Evolutionary conservation across 1,140 invertebrate species (phyloP).

Genomic region (Meloidogyne hapla): DNA sequence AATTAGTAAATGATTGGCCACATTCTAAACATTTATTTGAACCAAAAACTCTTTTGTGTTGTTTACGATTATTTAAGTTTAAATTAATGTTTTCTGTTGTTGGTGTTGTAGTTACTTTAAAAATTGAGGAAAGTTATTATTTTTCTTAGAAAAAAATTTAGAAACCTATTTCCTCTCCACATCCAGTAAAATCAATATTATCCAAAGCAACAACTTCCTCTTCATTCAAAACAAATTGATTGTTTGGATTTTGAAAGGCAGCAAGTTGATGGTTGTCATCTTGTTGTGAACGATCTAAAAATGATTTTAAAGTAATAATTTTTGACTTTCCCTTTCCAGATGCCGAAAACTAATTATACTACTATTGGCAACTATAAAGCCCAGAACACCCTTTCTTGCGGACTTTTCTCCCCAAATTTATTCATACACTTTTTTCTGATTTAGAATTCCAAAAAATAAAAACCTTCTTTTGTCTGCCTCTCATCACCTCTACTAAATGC

Average conservation of each 20-base stretch:
- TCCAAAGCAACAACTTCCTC: background rate
- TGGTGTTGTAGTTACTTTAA: background rate
- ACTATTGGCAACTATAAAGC: no score
- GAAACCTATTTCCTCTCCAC: conserved; percentile 3
- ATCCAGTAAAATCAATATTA: background rate
- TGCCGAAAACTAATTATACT: no score
- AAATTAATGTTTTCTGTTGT: background rate
- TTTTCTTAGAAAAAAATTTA: background rate
- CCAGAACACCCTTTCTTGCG: no score
- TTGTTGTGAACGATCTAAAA: background rate
- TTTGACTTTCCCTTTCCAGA: no score
- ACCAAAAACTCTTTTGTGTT: conserved; percentile 56
- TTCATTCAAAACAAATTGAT: background rate
- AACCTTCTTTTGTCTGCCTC: background rate
- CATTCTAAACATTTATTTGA: conserved; percentile 49
- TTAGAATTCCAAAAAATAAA: background rate
- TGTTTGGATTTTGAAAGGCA: background rate
- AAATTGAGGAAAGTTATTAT: background rate
- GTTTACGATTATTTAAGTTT: conserved; percentile 12
- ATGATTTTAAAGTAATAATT: background rate
- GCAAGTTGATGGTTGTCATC: background rate
- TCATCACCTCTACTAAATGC: background rate
- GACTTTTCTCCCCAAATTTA: no score
- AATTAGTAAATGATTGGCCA: conserved; percentile 59
- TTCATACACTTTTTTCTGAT: no score